Base-by-base conservation (phyloP, 2,888 invertebrate genomes). In the Hirtodrosophila confusa region DNA sequence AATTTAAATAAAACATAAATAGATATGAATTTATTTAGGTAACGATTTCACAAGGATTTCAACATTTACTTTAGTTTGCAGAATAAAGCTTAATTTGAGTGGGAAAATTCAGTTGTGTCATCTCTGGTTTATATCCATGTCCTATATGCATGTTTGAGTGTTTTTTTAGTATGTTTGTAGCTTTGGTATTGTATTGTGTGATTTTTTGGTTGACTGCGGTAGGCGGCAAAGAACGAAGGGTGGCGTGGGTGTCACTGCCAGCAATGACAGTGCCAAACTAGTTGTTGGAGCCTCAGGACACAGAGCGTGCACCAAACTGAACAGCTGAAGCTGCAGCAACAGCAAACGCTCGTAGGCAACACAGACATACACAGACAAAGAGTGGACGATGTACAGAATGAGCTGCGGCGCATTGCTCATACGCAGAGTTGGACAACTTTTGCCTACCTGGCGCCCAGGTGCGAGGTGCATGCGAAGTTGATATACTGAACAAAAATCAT, bases 181-280 rank as follows among this genome's bases (percentile, higher is more conserved):
- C 69, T 82, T 79, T 82, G 82, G 75, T 69, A 79, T 86, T 78
- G 80, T 70, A 70, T 69, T 82, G 70, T 78, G 75, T 82, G 86
- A 83, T 82, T 82, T 82, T 85, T 86, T 61, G 72, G 63, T 60
- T 55, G 57, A 47, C 53, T 71, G 44, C 47, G 47, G 33, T 56
- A 65, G 70, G 74, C 66, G 62, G 36, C 11, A 49, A 35, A 31
- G 12, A 4, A 44, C 24, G 7, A 31, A 40, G 27, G 4, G 31
- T 33, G 45, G 61, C 57, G 63, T 47, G 48, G 35, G 68, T 58
- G 51, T 57, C 75, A 66, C 64, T 63, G 74, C 70, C 70, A 41
- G 76, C 56, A 51, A 48, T 70, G 61, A 58, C 82, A 55, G 69
- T 76, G 72, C 79, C 83, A 79, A 82, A 72, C 82, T 64, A 62